Evolutionary conservation across 2,888 invertebrate species (phyloP), one percentile per base, ranked within the genome.

Genomic region (Acleris cristana): DNA sequence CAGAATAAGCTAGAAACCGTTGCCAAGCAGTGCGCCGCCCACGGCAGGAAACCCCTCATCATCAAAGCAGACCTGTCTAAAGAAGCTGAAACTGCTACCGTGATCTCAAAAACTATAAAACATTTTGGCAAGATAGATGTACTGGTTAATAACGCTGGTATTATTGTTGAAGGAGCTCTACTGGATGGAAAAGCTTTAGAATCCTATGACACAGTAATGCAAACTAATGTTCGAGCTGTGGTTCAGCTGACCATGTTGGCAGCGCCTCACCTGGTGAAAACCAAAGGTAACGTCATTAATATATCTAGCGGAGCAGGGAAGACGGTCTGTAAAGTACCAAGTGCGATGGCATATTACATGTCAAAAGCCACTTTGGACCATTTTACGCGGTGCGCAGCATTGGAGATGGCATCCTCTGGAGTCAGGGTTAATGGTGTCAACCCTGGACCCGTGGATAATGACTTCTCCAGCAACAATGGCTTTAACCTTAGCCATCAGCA

Each of bases 291-390:
- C 57, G 78, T 87, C 0, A 65, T 87, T 1, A 87, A 86, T 48
- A 74, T 85, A 52, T 86, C 87, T 0, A 86, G 85, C 64, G 64
- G 76, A 2, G 76, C 69, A 10, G 78, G 74, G 4, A 34, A 58
- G 5, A 58, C 48, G 5, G 55, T 57, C 0, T 55, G 65, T 5
- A 26, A 23, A 0, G 61, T 70, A 3, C 66, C 75, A 0, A 60
- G 65, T 19, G 59, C 72, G 8, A 67, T 69, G 16, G 63, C 78
- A 2, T 97, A 97, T 79, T 89, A 90, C 66, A 94, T 96, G 91
- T 95, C 95, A 18, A 97, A 97, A 85, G 92, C 96, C 45, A 96
- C 95, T 10, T 76, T 96, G 18, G 96, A 96, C 82, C 96, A 96
- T 76, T 94, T 97, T 72, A 96, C 96, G 0, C 87, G 94, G 72